phyloP scores from a whole-genome alignment of 2,797 vertebrate species.

The Anas flavirostris region DNA sequence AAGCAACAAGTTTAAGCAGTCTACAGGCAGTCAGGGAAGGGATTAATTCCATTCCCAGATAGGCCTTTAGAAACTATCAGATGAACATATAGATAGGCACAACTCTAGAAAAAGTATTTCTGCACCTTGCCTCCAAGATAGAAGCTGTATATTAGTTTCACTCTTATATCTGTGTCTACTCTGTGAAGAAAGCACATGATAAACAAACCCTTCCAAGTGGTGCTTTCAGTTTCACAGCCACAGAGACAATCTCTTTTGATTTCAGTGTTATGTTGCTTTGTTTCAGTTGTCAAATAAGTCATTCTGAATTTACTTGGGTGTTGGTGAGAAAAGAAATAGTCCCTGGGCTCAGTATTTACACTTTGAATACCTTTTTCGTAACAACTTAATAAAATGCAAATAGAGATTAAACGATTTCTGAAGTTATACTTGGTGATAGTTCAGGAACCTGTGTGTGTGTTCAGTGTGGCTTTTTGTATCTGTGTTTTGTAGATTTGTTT shows the following conservation, averaged over 20 bases:
- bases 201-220: background rate
- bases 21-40: background rate
- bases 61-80: background rate
- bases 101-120: background rate
- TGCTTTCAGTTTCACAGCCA: background rate
- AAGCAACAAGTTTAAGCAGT: background rate
- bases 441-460: background rate
- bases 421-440: background rate
- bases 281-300: background rate
- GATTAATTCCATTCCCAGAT: background rate
- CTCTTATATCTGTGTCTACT: background rate
- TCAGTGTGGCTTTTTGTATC: background rate
- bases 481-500: no score
- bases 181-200: background rate
- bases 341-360: background rate
- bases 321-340: background rate
- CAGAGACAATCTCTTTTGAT: background rate
- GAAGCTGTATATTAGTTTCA: background rate
- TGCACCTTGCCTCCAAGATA: background rate
- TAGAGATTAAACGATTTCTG: background rate
- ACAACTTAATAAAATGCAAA: background rate
- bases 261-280: background rate
- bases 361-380: background rate
- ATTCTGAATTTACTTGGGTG: background rate
- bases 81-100: background rate